Percentiles rank a stretch among this genome's conserved stretches.
phyloP scores from a whole-genome alignment of 2,888 invertebrate genomes.

The Agrotis exclamationis region DNA sequence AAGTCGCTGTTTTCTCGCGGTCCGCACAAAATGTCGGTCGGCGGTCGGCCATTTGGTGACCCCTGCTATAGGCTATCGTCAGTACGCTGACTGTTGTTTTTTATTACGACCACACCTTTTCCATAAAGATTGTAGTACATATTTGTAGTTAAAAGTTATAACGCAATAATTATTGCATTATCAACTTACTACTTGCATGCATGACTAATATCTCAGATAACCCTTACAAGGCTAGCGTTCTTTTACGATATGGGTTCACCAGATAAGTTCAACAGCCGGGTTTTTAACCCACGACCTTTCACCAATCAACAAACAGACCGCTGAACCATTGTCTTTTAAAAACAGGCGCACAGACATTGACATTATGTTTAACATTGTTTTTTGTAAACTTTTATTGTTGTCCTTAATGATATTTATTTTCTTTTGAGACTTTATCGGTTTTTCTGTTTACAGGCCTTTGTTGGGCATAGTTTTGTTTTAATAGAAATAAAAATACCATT shows the following conservation, averaged over 20 bases:
- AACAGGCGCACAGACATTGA: constrained; percentile 14
- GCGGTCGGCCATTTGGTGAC: too few relatives aligned
- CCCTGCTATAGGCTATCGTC: too few relatives aligned
- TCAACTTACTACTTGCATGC: background rate
- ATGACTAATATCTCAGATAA: constrained; percentile 35
- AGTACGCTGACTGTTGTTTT: background rate
- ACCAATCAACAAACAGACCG: constrained; percentile 24
- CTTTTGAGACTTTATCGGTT: constrained; percentile 30
- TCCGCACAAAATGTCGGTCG: too few relatives aligned
- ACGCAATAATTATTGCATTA: background rate
- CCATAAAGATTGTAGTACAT: background rate
- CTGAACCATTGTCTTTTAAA: constrained; percentile 28
- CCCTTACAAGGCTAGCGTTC: background rate
- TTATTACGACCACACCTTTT: background rate
- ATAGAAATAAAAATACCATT: background rate
- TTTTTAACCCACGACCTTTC: constrained; percentile 38
- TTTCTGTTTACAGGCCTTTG: constrained; percentile 19
- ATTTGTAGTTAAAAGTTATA: background rate
- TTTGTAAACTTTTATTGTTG: constrained; percentile 24
- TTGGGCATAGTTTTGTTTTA: background rate
- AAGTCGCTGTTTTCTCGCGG: too few relatives aligned
- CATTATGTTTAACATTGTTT: constrained; percentile 39
- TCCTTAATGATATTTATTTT: constrained; percentile 10
- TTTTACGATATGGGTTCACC: constrained; percentile 35
- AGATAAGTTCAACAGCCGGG: constrained; percentile 41